A percentile compares a stretch with the other conserved stretches of the same genome.
These are phyloP conservation scores for Lepidocyrtoides sp. DNA, from an alignment of 2,888 invertebrate species.

Conservation along the genomic window DNA sequence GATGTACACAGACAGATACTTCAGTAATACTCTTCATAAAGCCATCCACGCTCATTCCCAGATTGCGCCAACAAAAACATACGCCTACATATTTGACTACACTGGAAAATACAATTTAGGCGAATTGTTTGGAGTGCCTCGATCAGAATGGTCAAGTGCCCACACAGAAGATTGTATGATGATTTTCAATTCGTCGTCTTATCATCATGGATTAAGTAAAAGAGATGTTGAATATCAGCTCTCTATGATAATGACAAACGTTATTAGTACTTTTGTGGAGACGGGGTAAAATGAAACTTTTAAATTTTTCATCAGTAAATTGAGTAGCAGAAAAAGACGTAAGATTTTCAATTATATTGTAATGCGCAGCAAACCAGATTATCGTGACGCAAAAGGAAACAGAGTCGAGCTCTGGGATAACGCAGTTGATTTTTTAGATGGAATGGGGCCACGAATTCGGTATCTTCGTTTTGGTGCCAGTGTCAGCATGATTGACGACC, in stretches of 20 bases:
- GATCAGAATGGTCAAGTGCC: slow-evolving; percentile 80
- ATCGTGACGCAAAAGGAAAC: slow-evolving; percentile 1
- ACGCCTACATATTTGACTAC: slow-evolving; percentile 80
- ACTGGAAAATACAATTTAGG: slow-evolving; percentile 81
- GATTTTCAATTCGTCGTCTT: slow-evolving; percentile 80
- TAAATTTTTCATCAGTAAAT: not conserved
- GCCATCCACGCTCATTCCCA: slow-evolving; percentile 81
- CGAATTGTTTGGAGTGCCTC: slow-evolving; percentile 78
- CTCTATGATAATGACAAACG: slow-evolving; percentile 76
- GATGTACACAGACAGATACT: slow-evolving; percentile 82
- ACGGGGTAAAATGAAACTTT: slow-evolving; percentile 60
- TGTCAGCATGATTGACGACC: slow-evolving; percentile 77
- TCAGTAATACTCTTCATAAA: slow-evolving; percentile 76
- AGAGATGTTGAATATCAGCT: slow-evolving; percentile 76
- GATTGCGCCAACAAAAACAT: slow-evolving; percentile 82
- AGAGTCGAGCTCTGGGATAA: slow-evolving; percentile 63
- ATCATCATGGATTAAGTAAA: slow-evolving; percentile 78
- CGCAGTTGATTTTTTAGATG: slow-evolving; percentile 42
- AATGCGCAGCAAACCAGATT: slow-evolving; percentile 59
- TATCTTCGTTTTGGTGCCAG: slow-evolving; percentile 66
- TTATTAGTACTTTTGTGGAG: slow-evolving; percentile 77
- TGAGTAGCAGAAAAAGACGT: not conserved
- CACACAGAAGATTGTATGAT: slow-evolving; percentile 76
- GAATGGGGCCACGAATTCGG: not conserved
- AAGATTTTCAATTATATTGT: not conserved